Base-by-base conservation (phyloP, 2,888 invertebrate species). In the Drosophila phalerata region DNA sequence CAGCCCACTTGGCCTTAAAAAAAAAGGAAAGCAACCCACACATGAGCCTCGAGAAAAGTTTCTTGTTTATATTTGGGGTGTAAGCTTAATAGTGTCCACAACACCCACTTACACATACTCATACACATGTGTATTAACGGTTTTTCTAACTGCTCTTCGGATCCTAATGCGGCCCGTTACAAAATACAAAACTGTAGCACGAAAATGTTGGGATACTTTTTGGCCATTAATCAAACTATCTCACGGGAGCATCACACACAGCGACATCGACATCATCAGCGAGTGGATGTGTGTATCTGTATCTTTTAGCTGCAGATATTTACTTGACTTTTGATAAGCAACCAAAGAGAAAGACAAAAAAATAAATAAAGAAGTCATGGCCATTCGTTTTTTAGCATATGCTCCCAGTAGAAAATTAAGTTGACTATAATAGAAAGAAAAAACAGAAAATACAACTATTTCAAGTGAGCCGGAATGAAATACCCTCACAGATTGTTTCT, bases 161-260 rank as follows among this genome's bases (percentile, higher is more conserved):
- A 22, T 60, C 43, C 66, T 69, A 63, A 67, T 73, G 53, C 53
- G 55, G 34, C 61, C 42, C 61, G 66, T 77, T 62, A 66, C 64
- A 79, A 79, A 79, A 64, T 79, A 67, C 77, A 72, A 72, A 65
- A 75, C 65, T 62, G 52, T 19, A 51, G 64, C 57, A 63, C 53
- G 28, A 66, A 74, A 79, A 81, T 74, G 76, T 65, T 71, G 75
- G 66, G 72, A 67, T 70, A 80, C 77, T 78, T 79, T 78, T 74
- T 58, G 73, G 77, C 90, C 91, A 91, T 91, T 91, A 91, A 91
- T 91, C 91, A 91, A 91, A 89, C 90, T 86, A 91, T 91, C 91
- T 91, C 91, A 90, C 90, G 91, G 91, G 91, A 90, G 71, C 87
- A 90, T 90, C 84, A 81, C 70, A 74, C 65, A 61, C 63, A 66